Conservation (phyloP, 30 jellyfish, hydroid and myxozoan genomes). For the Cassiopea andromeda region DNA sequence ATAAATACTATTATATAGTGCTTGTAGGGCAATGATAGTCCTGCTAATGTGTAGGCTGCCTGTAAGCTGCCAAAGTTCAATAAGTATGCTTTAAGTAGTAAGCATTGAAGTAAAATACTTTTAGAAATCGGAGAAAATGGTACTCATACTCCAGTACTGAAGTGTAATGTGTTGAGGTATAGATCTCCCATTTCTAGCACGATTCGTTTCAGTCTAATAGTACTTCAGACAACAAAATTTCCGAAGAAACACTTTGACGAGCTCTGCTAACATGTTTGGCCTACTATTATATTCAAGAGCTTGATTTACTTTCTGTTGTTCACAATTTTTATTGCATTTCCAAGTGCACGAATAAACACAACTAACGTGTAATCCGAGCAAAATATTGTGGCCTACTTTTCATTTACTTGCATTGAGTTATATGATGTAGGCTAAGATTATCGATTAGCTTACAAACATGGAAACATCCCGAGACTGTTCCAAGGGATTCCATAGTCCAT, state of each 20-base stretch:
- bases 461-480: constrained; percentile 7
- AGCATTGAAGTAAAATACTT: too few species aligned
- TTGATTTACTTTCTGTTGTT: constrained; percentile 1
- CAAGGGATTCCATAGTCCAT: background rate
- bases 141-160: too few species aligned
- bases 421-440: background rate
- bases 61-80: background rate
- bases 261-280: background rate
- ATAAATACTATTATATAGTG: background rate
- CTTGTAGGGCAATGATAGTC: background rate
- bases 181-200: background rate
- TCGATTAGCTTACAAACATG: constrained; percentile 7
- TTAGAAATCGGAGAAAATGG: too few species aligned
- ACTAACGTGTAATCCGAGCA: constrained; percentile 65
- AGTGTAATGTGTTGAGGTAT: background rate
- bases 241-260: background rate
- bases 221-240: background rate
- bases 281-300: background rate
- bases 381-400: constrained; percentile 51
- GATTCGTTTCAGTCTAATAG: background rate
- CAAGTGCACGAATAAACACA: constrained; percentile 44
- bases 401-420: constrained; percentile 1
- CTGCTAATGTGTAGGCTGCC: background rate
- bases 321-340: constrained; percentile 25
- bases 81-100: too few species aligned